phyloP scores from a whole-genome alignment of 1,140 invertebrate genomes.

The Drosophila setifemur region DNA sequence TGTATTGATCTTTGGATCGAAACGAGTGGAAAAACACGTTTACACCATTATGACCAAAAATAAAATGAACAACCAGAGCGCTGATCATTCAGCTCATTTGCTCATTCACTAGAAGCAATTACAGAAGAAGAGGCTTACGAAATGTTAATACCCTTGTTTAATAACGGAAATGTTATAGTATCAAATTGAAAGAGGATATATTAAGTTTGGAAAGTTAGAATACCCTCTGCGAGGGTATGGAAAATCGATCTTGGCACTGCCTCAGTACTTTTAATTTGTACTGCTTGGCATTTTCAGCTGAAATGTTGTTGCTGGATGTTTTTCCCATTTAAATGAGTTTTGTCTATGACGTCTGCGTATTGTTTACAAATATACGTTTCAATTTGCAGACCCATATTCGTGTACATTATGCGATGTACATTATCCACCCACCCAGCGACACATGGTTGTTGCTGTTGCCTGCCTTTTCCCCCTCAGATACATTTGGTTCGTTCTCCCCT shows the following conservation, averaged over 20 bases:
- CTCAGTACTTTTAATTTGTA: slow-evolving; percentile 23
- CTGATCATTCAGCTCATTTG: slow-evolving; percentile 5
- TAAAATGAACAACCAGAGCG: slow-evolving; percentile 2
- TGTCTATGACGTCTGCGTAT: slow-evolving; percentile 77
- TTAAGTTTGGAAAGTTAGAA: no score
- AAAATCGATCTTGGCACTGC: slow-evolving; percentile 23
- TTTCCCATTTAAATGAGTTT: slow-evolving; percentile 69
- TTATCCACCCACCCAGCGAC: slow-evolving; percentile 54
- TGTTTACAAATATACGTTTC: slow-evolving; percentile 79
- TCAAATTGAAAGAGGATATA: no score
- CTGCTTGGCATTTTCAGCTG: slow-evolving; percentile 1
- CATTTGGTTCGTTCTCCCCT: slow-evolving; percentile 45
- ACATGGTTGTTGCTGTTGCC: slow-evolving; percentile 52
- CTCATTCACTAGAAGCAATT: not conserved
- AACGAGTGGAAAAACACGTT: slow-evolving; percentile 61
- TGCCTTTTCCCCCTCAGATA: slow-evolving; percentile 30
- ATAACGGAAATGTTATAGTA: no score
- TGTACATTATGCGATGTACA: slow-evolving; percentile 38
- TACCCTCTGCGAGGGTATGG: no score
- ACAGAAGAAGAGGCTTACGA: no score
- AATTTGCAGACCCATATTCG: slow-evolving; percentile 55
- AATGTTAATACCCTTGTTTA: no score
- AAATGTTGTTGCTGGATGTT: slow-evolving; percentile 30
- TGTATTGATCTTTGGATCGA: slow-evolving; percentile 35
- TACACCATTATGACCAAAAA: slow-evolving; percentile 59